These are phyloP conservation scores for Pammene fasciana DNA, from an alignment of 2,888 invertebrate species.

Conservation along the genomic window DNA sequence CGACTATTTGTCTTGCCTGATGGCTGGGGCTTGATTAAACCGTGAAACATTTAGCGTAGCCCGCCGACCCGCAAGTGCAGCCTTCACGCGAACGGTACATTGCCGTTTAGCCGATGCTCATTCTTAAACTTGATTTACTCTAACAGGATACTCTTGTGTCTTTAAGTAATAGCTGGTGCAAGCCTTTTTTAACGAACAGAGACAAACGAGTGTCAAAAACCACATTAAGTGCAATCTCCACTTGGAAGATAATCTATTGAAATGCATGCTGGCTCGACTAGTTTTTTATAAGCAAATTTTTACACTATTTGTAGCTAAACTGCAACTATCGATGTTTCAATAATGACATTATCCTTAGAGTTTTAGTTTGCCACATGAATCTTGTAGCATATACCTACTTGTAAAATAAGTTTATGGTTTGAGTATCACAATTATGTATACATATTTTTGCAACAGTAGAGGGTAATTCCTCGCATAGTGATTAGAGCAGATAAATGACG, in stretches of 20 bases:
- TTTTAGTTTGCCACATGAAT: too few relatives aligned
- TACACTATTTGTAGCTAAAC: too few relatives aligned
- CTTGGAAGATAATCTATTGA: too few relatives aligned
- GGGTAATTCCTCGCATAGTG: conserved; percentile 70
- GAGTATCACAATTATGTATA: not conserved
- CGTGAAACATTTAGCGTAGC: conserved; percentile 79
- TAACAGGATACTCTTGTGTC: conserved; percentile 2
- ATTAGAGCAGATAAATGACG: conserved; percentile 82
- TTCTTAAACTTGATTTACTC: conserved; percentile 16
- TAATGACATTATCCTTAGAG: too few relatives aligned
- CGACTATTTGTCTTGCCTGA: conserved; percentile 82
- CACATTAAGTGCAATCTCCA: too few relatives aligned
- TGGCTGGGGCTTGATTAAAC: conserved; percentile 81
- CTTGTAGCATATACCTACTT: too few relatives aligned
- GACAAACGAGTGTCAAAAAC: too few relatives aligned
- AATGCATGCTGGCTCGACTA: too few relatives aligned
- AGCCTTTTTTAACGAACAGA: too few relatives aligned
- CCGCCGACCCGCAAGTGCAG: conserved; percentile 53
- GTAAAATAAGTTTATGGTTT: too few relatives aligned
- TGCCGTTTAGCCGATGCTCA: conserved; percentile 13
- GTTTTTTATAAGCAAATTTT: too few relatives aligned
- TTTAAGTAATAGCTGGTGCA: not conserved
- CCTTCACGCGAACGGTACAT: conserved; percentile 23
- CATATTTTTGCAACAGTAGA: conserved; percentile 46
- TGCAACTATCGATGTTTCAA: too few relatives aligned